A percentile compares a stretch with the other conserved stretches of the same genome.
These are phyloP conservation scores for Verasper variegatus DNA, from an alignment of 2,113 vertebrate species.

Conservation along the genomic window DNA sequence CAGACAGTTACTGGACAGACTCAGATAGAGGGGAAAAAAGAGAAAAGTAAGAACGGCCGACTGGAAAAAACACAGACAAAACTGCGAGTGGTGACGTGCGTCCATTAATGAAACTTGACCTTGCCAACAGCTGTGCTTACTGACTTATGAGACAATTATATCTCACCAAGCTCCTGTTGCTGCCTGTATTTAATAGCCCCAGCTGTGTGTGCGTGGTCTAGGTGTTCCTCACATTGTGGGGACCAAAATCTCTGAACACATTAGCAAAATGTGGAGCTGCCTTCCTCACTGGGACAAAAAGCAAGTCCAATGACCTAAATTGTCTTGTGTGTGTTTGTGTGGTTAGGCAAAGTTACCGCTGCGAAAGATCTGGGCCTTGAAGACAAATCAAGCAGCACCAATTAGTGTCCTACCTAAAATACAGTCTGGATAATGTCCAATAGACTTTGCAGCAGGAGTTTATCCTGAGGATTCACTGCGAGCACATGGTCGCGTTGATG, in stretches of 20 bases:
- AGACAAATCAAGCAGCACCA: no score
- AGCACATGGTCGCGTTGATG: no score
- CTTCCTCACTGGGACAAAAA: no score
- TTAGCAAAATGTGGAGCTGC: conserved; percentile 22
- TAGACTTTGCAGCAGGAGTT: no score
- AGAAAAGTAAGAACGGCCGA: conserved; percentile 18
- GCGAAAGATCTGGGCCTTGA: background rate
- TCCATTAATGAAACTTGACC: conserved; percentile 80
- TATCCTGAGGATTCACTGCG: no score
- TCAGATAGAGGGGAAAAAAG: background rate
- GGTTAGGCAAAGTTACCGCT: background rate
- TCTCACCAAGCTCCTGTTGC: conserved; percentile 61
- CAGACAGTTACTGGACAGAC: conserved; percentile 56
- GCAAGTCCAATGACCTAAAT: background rate
- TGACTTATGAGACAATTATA: conserved; percentile 84
- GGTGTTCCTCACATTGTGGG: no score
- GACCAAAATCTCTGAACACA: no score
- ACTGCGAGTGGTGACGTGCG: conserved; percentile 38
- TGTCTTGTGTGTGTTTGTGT: conserved; percentile 8
- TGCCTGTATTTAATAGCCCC: conserved; percentile 66
- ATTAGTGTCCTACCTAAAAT: no score
- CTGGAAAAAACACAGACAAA: conserved; percentile 37
- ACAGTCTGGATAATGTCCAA: no score
- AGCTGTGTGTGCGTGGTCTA: conserved; percentile 48
- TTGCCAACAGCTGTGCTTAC: conserved; percentile 82